Conservation (phyloP, 2,797 vertebrate species). For the Anomalospiza imberbis region DNA sequence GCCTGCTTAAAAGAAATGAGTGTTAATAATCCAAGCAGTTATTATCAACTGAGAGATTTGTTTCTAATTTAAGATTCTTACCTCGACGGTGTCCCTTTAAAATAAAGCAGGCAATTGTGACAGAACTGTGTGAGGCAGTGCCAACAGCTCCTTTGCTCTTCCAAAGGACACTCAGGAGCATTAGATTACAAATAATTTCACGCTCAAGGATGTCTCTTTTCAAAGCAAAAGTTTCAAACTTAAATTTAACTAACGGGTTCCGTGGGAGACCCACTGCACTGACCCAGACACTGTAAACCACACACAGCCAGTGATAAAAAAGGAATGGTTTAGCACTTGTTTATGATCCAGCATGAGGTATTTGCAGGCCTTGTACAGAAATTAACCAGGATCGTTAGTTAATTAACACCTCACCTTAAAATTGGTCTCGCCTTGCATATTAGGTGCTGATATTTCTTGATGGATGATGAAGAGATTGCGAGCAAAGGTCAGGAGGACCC, state of each 20-base stretch:
- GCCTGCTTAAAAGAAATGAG: neutral
- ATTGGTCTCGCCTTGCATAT: slow-evolving; percentile 96
- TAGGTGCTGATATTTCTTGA: slow-evolving; percentile 97
- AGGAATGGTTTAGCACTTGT: slow-evolving; percentile 76
- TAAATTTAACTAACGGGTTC: slow-evolving; percentile 79
- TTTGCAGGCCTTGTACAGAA: slow-evolving; percentile 77
- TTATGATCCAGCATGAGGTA: slow-evolving; percentile 79
- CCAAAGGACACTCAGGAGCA: slow-evolving; percentile 2
- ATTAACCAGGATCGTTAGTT: slow-evolving; percentile 87
- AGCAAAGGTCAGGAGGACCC: slow-evolving; percentile 97
- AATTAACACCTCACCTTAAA: slow-evolving; percentile 96
- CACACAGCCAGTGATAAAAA: slow-evolving; percentile 40
- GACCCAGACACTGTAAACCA: slow-evolving; percentile 69
- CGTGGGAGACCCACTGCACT: slow-evolving; percentile 64
- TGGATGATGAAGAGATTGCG: slow-evolving; percentile 97
- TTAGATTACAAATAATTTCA: slow-evolving; percentile 14
- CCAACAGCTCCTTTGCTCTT: slow-evolving; percentile 25
- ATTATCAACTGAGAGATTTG: neutral
- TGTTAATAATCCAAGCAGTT: neutral
- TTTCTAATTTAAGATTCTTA: slow-evolving; percentile 5
- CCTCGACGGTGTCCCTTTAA: slow-evolving; percentile 4
- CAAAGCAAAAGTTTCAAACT: slow-evolving; percentile 76
- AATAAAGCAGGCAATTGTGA: neutral
- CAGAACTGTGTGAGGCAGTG: neutral
- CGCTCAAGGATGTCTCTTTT: slow-evolving; percentile 53